Evolutionary conservation across 2,888 invertebrate genomes (phyloP).

Genomic region (Synanthedon tipuliformis): DNA sequence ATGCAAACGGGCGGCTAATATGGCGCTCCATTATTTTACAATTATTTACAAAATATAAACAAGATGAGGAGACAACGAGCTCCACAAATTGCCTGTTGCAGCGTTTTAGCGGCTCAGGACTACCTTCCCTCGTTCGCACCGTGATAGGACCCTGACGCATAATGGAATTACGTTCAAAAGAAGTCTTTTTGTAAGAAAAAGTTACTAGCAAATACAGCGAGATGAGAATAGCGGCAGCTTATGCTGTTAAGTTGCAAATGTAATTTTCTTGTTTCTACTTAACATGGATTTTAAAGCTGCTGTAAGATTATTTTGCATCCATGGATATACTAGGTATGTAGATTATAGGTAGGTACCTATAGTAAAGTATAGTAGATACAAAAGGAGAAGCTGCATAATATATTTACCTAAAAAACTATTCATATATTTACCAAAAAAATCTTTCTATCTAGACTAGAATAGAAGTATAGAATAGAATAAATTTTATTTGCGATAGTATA

Average conservation of each 20-base stretch:
- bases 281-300: slow-evolving; percentile 16
- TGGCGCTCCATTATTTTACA: slow-evolving; percentile 27
- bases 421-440: no score
- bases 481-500: no score
- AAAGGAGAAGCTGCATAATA: no score
- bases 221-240: slow-evolving; percentile 16
- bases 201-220: slow-evolving; percentile 16
- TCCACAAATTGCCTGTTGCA: slow-evolving; percentile 9
- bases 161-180: slow-evolving; percentile 33
- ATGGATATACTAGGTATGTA: no score
- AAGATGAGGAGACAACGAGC: background rate
- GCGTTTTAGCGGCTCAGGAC: slow-evolving; percentile 27
- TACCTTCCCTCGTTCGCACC: slow-evolving; percentile 13
- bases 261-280: slow-evolving; percentile 25
- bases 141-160: slow-evolving; percentile 27
- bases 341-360: no score
- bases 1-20: slow-evolving; percentile 54
- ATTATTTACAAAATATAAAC: slow-evolving; percentile 19
- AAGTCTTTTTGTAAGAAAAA: slow-evolving; percentile 21
- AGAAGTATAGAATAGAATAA: no score
- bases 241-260: slow-evolving; percentile 24
- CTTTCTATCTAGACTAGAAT: no score
- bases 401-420: no score
- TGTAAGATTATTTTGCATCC: background rate
- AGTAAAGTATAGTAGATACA: no score